These are phyloP conservation scores for pig (Sus scrofa) DNA, from an alignment of 2,113 vertebrate species.

Conservation along the genomic window T2T-Sscrofa CM000817.6:83747001-83747500, in stretches of 20 bases:
- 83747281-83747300: accelerated
- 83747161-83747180: background rate
- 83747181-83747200: background rate
- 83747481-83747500: too few relatives aligned
- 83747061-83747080: background rate
- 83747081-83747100: background rate
- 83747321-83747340: background rate
- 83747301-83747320: background rate
- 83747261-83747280: background rate
- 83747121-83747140: background rate
- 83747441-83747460: too few relatives aligned
- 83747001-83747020: background rate
- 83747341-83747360: too few relatives aligned
- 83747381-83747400: background rate
- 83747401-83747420: background rate
- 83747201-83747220: conserved; percentile 45
- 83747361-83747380: background rate
- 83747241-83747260: conserved; percentile 23
- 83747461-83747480: too few relatives aligned
- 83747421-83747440: background rate
- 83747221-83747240: conserved; percentile 39
- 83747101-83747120: too few relatives aligned
- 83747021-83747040: background rate
- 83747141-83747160: background rate
- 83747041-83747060: background rate